Conservation (phyloP, 2,113 vertebrate genomes). For the Xenus cinereus region DNA sequence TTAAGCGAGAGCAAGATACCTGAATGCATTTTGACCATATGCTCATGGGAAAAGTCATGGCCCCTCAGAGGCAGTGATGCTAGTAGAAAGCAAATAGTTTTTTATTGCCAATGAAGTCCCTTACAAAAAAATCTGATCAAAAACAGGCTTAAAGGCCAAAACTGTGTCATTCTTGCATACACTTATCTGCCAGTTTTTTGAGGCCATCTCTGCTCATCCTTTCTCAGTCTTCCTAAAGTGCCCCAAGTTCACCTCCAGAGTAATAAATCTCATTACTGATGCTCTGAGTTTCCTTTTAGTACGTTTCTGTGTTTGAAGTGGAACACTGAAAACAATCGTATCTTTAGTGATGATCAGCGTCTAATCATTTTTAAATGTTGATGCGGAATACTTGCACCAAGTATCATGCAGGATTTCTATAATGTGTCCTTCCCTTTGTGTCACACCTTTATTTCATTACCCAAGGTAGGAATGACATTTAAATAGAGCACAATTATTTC, state of each 20-base stretch:
- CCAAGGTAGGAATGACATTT: background rate
- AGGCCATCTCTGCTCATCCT: background rate
- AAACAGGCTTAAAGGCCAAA: background rate
- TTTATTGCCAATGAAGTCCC: background rate
- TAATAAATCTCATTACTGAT: background rate
- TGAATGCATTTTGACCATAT: background rate
- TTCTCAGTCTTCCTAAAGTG: background rate
- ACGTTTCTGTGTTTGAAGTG: slow-evolving; percentile 1
- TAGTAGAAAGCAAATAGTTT: background rate
- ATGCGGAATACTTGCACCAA: background rate
- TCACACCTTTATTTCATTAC: background rate
- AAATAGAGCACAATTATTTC: background rate
- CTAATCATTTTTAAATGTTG: background rate
- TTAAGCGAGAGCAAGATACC: background rate
- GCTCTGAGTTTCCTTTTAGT: background rate
- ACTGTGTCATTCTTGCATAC: background rate
- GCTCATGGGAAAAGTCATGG: background rate
- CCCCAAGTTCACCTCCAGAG: background rate
- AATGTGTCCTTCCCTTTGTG: background rate
- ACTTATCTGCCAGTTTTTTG: background rate
- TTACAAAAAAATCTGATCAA: background rate
- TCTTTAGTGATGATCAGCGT: background rate
- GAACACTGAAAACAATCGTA: background rate
- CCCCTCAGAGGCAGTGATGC: background rate
- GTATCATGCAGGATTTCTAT: background rate